Base-by-base conservation (phyloP, 2,797 vertebrate genomes). In the Leucoraja ocellata region DNA sequence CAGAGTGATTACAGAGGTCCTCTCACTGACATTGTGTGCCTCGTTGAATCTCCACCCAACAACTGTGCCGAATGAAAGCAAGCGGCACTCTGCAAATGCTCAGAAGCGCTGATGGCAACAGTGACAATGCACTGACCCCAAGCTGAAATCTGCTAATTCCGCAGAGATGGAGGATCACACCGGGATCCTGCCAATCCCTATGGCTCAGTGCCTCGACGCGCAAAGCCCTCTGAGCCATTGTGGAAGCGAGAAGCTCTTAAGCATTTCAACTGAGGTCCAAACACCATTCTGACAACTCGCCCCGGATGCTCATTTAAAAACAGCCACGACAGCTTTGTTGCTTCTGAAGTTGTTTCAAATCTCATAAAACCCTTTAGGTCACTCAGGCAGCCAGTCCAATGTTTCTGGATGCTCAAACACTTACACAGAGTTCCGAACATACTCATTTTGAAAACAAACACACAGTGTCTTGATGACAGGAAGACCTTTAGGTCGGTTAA, bases 381-480 rank as follows among this genome's bases (percentile, higher is more conserved):
- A 36, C 84, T 68, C 6, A 68, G 84, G 63, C 84, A 68, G 61
- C 68, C 68, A 68, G 84, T 88, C 63, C 32, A 88, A 88, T 68
- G 63, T 88, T 88, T 88, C 68, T 65, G 84, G 84, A 88, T 88
- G 84, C 65, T 88, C 61, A 88, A 68, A 36, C 63, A 16, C 61
- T 16, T 88, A 63, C 84, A 88, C 13, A 88, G 63, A 36, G 84
- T 88, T 88, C 84, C 16, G 84, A 88, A 88, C 84, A 68, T 88
- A 63, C 84, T 68, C n/a, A 68, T 68, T 68, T 21, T 68, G 61
- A 68, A 88, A 88, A 68, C 84, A 88, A 86, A 65, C 83, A 86
- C 81, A 65, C 81, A 84, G 84, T 68, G 84, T 88, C 61, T 54
- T 88, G 63, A 88, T 88, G 84, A 88, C 61, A 88, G 84, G 83